phyloP scores from a whole-genome alignment of 1,140 invertebrate species.

The Galleria mellonella region DNA sequence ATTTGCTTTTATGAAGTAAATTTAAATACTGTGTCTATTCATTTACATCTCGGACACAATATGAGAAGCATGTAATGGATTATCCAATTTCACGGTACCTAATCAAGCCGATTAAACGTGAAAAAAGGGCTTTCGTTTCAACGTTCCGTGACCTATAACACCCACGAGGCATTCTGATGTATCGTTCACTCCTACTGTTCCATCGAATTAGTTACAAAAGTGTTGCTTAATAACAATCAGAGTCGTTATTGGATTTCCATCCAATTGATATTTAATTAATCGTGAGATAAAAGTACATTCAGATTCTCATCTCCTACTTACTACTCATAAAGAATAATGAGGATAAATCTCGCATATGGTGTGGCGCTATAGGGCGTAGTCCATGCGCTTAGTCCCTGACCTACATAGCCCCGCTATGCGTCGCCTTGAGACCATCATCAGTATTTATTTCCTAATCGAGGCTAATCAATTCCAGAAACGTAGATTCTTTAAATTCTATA shows the following conservation, averaged over 20 bases:
- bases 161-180: neutral
- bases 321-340: slow-evolving; percentile 13
- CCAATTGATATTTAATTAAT: slow-evolving; percentile 12
- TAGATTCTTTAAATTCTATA: neutral
- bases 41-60: neutral
- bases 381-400: slow-evolving; percentile 19
- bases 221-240: neutral
- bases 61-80: slow-evolving; percentile 13
- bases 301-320: too few species aligned
- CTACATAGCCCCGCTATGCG: slow-evolving; percentile 14
- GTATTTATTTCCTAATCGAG: slow-evolving; percentile 13
- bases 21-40: too few species aligned
- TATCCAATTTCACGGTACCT: slow-evolving; percentile 12
- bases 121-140: slow-evolving; percentile 8
- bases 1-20: too few species aligned
- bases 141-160: slow-evolving; percentile 1
- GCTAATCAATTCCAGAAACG: neutral
- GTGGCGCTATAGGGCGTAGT: slow-evolving; percentile 16
- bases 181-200: slow-evolving; percentile 6
- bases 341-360: slow-evolving; percentile 14
- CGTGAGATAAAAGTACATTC: slow-evolving; percentile 1
- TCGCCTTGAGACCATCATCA: slow-evolving; percentile 14
- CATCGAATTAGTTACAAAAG: neutral
- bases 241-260: neutral
- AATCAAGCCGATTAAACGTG: slow-evolving; percentile 6